Percentiles rank a stretch among this genome's conserved stretches.
phyloP scores from a whole-genome alignment of 2,113 vertebrate genomes.

The Telmatochromis sp. region DNA sequence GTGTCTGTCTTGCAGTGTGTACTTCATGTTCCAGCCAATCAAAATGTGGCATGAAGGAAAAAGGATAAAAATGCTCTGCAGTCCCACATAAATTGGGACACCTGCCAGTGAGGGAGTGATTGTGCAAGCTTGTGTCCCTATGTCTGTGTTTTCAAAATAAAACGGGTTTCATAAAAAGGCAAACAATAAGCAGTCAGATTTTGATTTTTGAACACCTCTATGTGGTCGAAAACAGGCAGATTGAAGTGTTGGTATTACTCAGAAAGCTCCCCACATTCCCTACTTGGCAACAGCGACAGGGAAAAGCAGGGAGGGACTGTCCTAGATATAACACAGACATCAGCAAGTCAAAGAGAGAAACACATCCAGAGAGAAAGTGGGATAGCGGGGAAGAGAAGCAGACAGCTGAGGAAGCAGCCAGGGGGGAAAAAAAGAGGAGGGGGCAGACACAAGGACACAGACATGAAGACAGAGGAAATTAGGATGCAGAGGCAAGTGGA shows the following conservation, averaged over 20 bases:
- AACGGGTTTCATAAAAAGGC: background rate
- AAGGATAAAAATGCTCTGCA: background rate
- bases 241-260: background rate
- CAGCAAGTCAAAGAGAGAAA: background rate
- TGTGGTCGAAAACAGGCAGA: background rate
- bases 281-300: background rate
- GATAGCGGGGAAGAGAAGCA: background rate
- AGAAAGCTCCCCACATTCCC: background rate
- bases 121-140: background rate
- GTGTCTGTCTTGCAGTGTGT: background rate
- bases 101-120: background rate
- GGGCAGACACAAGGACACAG: background rate
- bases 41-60: background rate
- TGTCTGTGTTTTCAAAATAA: background rate
- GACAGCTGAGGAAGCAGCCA: background rate
- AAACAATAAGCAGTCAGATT: background rate
- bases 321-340: conserved; percentile 22
- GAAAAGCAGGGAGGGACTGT: background rate
- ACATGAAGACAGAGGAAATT: background rate
- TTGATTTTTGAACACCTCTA: background rate
- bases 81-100: background rate
- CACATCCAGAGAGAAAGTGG: background rate
- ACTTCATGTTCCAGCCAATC: background rate
- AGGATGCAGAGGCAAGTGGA: background rate
- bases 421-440: background rate